These are phyloP conservation scores for Chrysocyon brachyurus DNA, from an alignment of 2,797 vertebrate species.

Conservation along the genomic window DNA sequence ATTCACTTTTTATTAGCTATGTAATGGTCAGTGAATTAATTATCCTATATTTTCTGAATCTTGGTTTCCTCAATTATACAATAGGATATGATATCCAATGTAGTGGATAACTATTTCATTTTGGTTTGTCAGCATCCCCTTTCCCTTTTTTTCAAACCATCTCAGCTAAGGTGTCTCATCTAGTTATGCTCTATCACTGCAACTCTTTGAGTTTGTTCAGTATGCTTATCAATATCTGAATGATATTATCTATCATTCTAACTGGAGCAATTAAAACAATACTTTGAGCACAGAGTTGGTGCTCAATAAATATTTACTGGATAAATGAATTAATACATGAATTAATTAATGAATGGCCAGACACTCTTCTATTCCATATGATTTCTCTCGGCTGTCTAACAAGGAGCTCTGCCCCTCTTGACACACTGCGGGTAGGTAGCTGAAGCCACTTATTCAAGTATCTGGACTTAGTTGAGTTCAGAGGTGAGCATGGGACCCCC, in stretches of 20 bases:
- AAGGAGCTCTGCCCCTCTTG: not conserved
- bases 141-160: not conserved
- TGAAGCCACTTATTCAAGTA: not conserved
- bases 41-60: not conserved
- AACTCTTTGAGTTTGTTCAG: not conserved
- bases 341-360: not conserved
- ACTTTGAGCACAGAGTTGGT: not conserved
- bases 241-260: not conserved
- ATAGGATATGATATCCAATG: not conserved
- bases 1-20: not conserved
- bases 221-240: not conserved
- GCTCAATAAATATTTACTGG: not conserved
- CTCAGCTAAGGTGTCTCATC: not conserved
- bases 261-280: not conserved
- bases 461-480: not conserved
- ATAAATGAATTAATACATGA: not conserved
- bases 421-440: fast-evolving
- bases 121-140: not conserved
- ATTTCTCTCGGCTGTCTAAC: not conserved
- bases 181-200: not conserved
- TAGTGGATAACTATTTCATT: not conserved
- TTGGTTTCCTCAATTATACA: not conserved
- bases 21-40: not conserved
- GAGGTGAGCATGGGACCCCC: not conserved
- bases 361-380: not conserved